Percentiles rank a stretch among this genome's conserved stretches.
Conservation (phyloP, 2,797 vertebrate species). For the Gobionotothen gibberifrons region DNA sequence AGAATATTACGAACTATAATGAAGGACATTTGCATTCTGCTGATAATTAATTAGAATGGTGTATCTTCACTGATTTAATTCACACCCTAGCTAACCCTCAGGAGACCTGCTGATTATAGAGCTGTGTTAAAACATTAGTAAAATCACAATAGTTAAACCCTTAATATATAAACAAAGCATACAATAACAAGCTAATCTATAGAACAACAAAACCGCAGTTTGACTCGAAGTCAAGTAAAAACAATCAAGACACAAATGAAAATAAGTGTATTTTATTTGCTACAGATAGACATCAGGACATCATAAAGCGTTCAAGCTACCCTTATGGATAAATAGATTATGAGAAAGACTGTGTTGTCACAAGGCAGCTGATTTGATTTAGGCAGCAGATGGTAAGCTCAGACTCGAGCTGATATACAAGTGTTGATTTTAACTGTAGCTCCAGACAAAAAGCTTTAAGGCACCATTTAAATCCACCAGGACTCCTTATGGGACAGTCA, state of each 20-base stretch:
- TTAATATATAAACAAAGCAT: background rate
- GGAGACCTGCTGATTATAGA: background rate
- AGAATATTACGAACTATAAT: background rate
- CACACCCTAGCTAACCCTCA: background rate
- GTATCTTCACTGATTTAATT: background rate
- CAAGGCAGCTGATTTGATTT: constrained; percentile 12
- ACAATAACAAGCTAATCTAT: background rate
- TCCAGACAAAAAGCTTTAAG: constrained; percentile 5
- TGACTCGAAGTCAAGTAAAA: background rate
- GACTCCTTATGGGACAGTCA: background rate
- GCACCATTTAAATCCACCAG: background rate
- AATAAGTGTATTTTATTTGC: background rate
- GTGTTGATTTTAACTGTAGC: background rate
- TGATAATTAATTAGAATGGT: constrained; percentile 6
- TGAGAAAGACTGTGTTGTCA: background rate
- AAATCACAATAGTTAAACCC: background rate
- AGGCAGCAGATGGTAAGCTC: constrained; percentile 24
- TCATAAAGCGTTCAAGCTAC: background rate
- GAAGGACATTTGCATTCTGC: constrained; percentile 20
- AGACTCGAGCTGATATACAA: background rate
- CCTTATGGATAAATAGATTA: background rate
- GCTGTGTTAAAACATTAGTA: background rate
- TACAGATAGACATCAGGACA: background rate
- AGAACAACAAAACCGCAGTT: background rate
- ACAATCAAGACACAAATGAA: background rate